phyloP scores from a whole-genome alignment of 2,888 invertebrate genomes.

The Miltochrista miniata region DNA sequence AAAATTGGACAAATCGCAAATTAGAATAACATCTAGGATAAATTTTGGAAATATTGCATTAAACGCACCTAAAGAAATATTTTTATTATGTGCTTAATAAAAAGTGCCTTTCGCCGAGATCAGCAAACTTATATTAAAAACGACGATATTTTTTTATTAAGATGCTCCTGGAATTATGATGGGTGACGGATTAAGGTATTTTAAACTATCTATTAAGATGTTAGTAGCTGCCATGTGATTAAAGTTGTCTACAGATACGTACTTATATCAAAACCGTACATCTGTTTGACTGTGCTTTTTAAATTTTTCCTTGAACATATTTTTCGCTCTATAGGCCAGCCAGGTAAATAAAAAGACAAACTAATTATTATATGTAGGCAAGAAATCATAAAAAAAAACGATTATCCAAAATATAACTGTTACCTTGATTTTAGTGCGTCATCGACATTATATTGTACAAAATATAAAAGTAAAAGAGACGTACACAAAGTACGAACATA shows the following conservation, averaged over 20 bases:
- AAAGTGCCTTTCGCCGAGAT: constrained; percentile 54
- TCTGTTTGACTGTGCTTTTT: no score
- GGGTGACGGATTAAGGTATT: no score
- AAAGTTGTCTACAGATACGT: no score
- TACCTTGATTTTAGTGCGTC: constrained; percentile 8
- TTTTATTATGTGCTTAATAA: constrained; percentile 61
- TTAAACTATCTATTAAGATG: no score
- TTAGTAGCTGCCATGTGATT: no score
- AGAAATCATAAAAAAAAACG: constrained; percentile 37
- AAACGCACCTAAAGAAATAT: constrained; percentile 37
- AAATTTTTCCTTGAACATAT: no score
- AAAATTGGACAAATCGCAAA: no score
- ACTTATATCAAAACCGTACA: no score
- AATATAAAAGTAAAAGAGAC: constrained; percentile 31
- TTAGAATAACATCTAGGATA: no score
- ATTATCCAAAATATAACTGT: constrained; percentile 24
- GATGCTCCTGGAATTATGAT: neutral
- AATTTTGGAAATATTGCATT: no score
- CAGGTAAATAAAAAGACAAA: no score
- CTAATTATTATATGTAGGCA: constrained; percentile 20
- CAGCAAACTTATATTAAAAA: constrained; percentile 21
- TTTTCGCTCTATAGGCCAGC: no score
- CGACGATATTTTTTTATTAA: neutral
- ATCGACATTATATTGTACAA: constrained; percentile 25
- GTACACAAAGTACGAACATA: constrained; percentile 33